Evolutionary conservation across 2,888 invertebrate genomes (phyloP).

Genomic region (Oxystoma pomonae): DNA sequence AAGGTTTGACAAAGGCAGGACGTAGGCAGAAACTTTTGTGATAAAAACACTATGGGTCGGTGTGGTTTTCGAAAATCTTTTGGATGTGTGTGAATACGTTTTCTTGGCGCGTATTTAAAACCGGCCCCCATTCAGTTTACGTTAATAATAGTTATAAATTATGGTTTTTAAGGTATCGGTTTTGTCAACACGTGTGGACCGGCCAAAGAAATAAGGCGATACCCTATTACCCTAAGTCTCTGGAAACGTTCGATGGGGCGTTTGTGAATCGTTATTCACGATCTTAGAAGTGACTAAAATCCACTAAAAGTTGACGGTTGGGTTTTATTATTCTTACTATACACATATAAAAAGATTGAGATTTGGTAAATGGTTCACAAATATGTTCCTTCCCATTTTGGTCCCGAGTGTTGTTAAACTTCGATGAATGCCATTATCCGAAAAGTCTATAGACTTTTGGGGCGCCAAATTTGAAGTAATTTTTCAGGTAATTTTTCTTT

Average conservation of each 20-base stretch:
- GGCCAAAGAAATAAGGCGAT: conserved; percentile 18
- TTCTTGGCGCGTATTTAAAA: conserved; percentile 27
- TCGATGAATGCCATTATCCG: neutral
- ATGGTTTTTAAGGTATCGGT: conserved; percentile 41
- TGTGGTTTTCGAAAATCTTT: conserved; percentile 40
- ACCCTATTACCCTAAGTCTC: conserved; percentile 8
- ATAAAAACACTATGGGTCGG: conserved; percentile 34
- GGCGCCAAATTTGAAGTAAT: neutral
- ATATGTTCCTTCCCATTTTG: neutral
- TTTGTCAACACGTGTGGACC: conserved; percentile 45
- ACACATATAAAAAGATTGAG: neutral
- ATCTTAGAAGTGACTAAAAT: conserved; percentile 5
- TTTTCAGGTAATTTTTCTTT: too few species aligned
- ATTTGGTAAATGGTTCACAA: neutral
- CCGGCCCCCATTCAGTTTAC: conserved; percentile 29
- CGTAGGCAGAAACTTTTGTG: conserved; percentile 34
- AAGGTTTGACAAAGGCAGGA: conserved; percentile 35
- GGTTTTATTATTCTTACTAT: neutral
- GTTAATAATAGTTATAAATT: conserved; percentile 43
- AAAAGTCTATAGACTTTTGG: neutral
- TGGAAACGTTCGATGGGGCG: conserved; percentile 9
- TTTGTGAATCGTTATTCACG: conserved; percentile 8
- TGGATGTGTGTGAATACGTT: conserved; percentile 27
- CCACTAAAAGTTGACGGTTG: neutral
- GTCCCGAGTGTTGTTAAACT: neutral